Base-by-base conservation (phyloP, 2,888 invertebrate genomes). In the Pammene aurita region DNA sequence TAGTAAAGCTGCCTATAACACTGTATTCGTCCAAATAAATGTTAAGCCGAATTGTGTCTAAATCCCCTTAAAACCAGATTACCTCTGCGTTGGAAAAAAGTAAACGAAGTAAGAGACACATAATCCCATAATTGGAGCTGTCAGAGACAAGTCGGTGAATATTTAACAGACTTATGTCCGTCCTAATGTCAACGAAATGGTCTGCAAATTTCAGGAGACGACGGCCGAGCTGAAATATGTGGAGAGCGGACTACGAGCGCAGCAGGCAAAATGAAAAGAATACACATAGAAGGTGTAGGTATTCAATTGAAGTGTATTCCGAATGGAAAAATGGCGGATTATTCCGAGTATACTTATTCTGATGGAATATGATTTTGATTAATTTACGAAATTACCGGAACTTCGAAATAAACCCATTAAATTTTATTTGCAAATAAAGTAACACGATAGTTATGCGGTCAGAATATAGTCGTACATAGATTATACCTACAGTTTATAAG, bases 131-230 rank as follows among this genome's bases (percentile, higher is more conserved):
- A 67, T 63, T 48, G 62, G 50, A 18, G 41, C 50, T 63, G 68
- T 63, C 68, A 38, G 50, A 35, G 48, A 44, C 54, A 35, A 34
- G 34, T 44, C 54, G 55, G 61, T 72, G 71, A 69, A 73, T 72
- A 71, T 67, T 65, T 42, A 64, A 50, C 48, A 58, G 65, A 65
- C 71, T 13, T 41, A 64, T 66, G 57, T 56, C 52, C 63, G 66
- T 48, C 67, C 67, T 48, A 52, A 68, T 71, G 75, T 73, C 72
- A 74, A 75, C 74, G 72, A 74, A 75, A 73, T 72, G 70, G 46
- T 52, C 70, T 75, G 72, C 67, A 73, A 72, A 72, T 74, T 75
- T 74, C 75, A 76, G 52, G 57, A 68, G 72, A 57, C 34, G 44
- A n/a, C 42, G 44, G 41, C 26, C 55, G 60, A 18, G 70, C 69